Evolutionary conservation across 2,888 invertebrate genomes (phyloP).

Genomic region (Lepetodrilus schrolli): DNA sequence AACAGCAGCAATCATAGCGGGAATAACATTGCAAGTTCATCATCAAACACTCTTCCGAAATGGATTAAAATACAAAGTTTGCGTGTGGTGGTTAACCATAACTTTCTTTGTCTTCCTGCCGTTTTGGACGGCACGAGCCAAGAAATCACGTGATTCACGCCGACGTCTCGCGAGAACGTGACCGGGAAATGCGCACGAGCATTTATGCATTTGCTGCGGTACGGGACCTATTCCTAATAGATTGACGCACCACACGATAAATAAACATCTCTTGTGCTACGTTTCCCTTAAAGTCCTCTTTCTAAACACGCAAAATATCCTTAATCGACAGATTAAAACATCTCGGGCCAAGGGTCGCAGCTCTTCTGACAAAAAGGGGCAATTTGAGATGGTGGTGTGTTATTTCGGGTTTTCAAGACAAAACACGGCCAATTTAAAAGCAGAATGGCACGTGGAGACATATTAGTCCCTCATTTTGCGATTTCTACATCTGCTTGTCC

Average conservation of each 20-base stretch:
- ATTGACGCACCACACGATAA: conserved; percentile 6
- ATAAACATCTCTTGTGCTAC: conserved; percentile 3
- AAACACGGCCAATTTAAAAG: background rate
- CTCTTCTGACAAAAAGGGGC: conserved; percentile 27
- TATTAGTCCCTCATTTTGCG: background rate
- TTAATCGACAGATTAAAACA: conserved; percentile 27
- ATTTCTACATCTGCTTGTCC: background rate
- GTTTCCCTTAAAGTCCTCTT: conserved; percentile 17
- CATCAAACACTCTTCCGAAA: background rate
- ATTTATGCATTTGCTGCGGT: conserved; percentile 22
- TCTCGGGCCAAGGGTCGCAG: background rate
- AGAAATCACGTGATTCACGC: conserved; percentile 23
- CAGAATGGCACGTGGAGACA: background rate
- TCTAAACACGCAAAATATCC: conserved; percentile 25
- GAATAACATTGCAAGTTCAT: no score
- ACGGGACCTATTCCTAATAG: conserved; percentile 13
- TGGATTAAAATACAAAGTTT: conserved; percentile 21
- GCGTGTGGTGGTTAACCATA: conserved; percentile 18
- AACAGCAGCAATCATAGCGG: no score
- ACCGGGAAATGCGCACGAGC: conserved; percentile 17
- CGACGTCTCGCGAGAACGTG: conserved; percentile 21
- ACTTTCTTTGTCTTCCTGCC: conserved; percentile 7
- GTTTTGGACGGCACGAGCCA: conserved; percentile 13
- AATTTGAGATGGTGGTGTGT: conserved; percentile 11
- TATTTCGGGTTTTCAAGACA: conserved; percentile 23